Evolutionary conservation across 2,113 vertebrate species (phyloP).

Genomic region (Phylloscopus trochiloides): DNA sequence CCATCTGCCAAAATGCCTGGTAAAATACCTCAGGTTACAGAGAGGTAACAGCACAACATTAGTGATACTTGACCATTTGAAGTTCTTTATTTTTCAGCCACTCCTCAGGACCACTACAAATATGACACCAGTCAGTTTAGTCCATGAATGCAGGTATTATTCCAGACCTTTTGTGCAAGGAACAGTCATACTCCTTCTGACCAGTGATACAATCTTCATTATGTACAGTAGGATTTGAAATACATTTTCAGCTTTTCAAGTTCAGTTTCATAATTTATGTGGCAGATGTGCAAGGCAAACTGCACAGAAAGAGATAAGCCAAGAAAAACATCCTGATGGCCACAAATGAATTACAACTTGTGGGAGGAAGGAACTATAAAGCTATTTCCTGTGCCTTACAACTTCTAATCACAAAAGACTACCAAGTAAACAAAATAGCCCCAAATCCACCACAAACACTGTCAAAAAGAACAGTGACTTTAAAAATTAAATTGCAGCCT

Average conservation of each 20-base stretch:
- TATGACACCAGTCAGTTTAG: background rate
- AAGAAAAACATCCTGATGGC: slow-evolving; percentile 79
- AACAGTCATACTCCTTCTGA: background rate
- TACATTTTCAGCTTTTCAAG: slow-evolving; percentile 68
- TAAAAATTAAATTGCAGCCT: background rate
- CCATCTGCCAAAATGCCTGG: slow-evolving; percentile 59
- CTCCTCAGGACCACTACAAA: background rate
- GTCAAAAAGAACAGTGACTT: slow-evolving; percentile 4
- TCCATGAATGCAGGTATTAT: background rate
- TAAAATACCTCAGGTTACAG: slow-evolving; percentile 40
- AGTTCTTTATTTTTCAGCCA: background rate
- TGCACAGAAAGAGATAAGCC: slow-evolving; percentile 72
- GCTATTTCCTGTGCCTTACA: slow-evolving; percentile 72
- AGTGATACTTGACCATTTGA: background rate
- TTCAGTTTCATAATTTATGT: slow-evolving; percentile 68
- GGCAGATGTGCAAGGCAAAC: slow-evolving; percentile 76
- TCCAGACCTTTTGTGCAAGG: background rate
- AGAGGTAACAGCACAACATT: slow-evolving; percentile 25
- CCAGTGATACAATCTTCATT: background rate
- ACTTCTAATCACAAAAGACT: slow-evolving; percentile 64
- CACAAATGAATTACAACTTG: slow-evolving; percentile 70
- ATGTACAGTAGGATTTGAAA: slow-evolving; percentile 24
- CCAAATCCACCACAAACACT: background rate
- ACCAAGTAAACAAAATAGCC: slow-evolving; percentile 63
- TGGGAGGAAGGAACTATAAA: slow-evolving; percentile 75